Evolutionary conservation across 2,797 vertebrate species (phyloP).

Genomic region (Tangara arthus): DNA sequence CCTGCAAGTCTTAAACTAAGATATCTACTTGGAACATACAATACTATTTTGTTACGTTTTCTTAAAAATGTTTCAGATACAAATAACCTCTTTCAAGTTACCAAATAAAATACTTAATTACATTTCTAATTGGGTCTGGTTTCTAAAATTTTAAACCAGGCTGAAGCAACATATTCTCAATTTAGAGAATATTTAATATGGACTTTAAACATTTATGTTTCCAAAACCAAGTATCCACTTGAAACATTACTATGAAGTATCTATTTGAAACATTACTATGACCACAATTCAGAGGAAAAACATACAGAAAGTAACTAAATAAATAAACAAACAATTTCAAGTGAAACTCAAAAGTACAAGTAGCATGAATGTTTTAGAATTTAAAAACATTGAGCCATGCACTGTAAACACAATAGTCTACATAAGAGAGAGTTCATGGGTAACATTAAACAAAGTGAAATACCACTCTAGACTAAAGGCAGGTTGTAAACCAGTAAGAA

Average conservation of each 20-base stretch:
- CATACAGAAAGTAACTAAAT: accelerated
- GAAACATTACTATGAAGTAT: neutral
- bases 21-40: neutral
- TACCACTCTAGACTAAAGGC: neutral
- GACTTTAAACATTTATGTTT: neutral
- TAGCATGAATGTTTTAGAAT: neutral
- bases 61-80: neutral
- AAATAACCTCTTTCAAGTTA: neutral
- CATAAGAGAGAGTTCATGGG: neutral
- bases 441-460: neutral
- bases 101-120: neutral
- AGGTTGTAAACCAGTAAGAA: neutral
- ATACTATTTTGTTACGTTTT: neutral
- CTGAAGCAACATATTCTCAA: neutral
- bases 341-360: neutral
- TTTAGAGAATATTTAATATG: neutral
- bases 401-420: neutral
- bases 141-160: neutral
- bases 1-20: neutral
- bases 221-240: neutral
- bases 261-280: neutral
- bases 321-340: neutral
- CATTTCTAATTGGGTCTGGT: neutral
- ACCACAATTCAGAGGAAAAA: neutral
- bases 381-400: neutral